Conservation (phyloP, 2,888 invertebrate genomes). For the Protonemura montana region DNA sequence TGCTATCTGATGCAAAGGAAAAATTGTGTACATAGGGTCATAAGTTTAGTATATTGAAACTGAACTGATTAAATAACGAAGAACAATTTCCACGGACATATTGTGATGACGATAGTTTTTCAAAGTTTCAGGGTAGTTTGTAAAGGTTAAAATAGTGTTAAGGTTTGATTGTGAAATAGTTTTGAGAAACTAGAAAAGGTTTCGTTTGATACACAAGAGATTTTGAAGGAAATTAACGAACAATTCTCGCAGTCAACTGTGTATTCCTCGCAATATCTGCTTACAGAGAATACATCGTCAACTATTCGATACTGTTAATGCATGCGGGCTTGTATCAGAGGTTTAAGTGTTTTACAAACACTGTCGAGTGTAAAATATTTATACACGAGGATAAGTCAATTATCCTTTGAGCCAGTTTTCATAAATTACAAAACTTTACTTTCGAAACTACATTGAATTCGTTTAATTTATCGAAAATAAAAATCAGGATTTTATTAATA, state of each 20-base stretch:
- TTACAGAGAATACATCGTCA: background rate
- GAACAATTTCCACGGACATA: background rate
- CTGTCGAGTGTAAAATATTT: background rate
- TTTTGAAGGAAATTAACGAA: background rate
- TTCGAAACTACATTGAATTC: background rate
- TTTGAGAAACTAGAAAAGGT: background rate
- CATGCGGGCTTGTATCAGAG: background rate
- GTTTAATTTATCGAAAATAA: background rate
- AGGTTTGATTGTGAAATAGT: background rate
- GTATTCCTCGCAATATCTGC: background rate
- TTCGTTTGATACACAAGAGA: background rate
- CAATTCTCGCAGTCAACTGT: background rate
- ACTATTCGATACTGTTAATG: background rate
- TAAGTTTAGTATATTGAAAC: too few relatives aligned
- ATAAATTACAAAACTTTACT: background rate
- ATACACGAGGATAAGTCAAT: background rate
- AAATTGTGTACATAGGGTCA: background rate
- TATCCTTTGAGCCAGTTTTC: background rate
- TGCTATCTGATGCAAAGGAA: background rate
- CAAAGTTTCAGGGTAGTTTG: background rate
- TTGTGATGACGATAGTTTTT: background rate
- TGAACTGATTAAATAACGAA: too few relatives aligned
- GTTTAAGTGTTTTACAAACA: background rate
- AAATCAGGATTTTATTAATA: background rate
- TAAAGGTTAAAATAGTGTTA: background rate